Evolutionary conservation across 2,113 vertebrate genomes (phyloP).

Genomic region (Raphicerus campestris): DNA sequence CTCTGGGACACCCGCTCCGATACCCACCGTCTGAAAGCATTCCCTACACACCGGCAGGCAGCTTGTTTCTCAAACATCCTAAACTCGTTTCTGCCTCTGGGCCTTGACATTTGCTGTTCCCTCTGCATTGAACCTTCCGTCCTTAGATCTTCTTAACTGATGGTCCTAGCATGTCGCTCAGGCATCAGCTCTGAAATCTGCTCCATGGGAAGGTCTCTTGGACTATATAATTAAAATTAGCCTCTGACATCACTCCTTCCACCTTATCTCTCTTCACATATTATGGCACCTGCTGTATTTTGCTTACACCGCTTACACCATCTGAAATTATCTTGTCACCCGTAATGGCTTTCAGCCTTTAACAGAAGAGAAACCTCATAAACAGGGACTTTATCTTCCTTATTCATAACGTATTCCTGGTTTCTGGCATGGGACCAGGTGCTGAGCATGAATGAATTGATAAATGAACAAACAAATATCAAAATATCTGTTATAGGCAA

Average conservation of each 20-base stretch:
- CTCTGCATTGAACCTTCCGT: background rate
- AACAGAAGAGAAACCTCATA: background rate
- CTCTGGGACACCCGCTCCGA: rapidly evolving
- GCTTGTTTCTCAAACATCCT: background rate
- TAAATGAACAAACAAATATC: background rate
- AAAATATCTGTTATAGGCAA: background rate
- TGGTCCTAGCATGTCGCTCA: background rate
- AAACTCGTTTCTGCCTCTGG: background rate
- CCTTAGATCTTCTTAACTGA: background rate
- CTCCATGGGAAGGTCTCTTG: background rate
- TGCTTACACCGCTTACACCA: background rate
- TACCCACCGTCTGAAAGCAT: background rate
- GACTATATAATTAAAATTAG: background rate
- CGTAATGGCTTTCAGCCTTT: background rate
- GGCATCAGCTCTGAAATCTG: background rate
- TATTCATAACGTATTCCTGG: background rate
- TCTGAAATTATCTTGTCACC: background rate
- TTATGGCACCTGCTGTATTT: background rate
- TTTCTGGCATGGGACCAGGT: background rate
- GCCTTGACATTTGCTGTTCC: background rate
- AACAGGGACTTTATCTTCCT: background rate
- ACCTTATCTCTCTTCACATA: background rate
- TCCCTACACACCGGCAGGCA: background rate
- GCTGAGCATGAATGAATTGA: background rate
- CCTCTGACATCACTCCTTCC: background rate